phyloP scores from a whole-genome alignment of 2,113 vertebrate genomes.

The Machaerirhynchus nigripectus region DNA sequence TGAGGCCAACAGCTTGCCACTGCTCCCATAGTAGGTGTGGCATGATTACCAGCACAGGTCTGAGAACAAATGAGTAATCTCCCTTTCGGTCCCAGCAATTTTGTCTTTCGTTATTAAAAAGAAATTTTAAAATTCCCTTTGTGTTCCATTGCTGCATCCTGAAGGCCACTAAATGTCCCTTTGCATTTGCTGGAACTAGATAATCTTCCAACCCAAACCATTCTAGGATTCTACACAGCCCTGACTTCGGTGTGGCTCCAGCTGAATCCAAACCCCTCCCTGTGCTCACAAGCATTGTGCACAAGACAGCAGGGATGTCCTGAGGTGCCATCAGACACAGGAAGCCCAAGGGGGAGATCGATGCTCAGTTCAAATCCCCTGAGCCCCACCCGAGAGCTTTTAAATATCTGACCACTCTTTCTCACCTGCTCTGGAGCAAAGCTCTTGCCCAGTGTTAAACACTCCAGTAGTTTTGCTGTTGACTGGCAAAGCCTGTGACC shows the following conservation, averaged over 20 bases:
- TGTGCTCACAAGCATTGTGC: neutral
- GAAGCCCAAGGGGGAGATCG: neutral
- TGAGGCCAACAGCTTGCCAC: neutral
- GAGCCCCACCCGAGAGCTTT: neutral
- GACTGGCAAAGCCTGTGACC: neutral
- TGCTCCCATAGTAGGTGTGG: neutral
- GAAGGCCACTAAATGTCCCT: neutral
- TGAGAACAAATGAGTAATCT: slow-evolving; percentile 16
- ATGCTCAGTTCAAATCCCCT: neutral
- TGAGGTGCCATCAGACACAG: neutral
- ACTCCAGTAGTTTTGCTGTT: neutral
- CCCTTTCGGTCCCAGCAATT: neutral
- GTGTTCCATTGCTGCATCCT: neutral
- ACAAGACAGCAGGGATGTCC: neutral
- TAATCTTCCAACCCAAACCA: neutral
- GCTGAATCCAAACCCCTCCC: neutral
- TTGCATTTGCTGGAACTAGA: neutral
- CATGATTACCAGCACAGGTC: neutral
- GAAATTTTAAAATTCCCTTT: neutral
- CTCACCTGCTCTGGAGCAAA: neutral
- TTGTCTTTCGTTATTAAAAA: neutral
- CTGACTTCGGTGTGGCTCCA: neutral
- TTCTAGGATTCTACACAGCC: neutral
- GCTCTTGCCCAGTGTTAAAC: neutral
- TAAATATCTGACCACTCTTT: neutral